A percentile compares a stretch with the other conserved stretches of the same genome.
Conservation (phyloP, 53 echinoderm and acorn worm species). For the Antedon mediterranea region DNA sequence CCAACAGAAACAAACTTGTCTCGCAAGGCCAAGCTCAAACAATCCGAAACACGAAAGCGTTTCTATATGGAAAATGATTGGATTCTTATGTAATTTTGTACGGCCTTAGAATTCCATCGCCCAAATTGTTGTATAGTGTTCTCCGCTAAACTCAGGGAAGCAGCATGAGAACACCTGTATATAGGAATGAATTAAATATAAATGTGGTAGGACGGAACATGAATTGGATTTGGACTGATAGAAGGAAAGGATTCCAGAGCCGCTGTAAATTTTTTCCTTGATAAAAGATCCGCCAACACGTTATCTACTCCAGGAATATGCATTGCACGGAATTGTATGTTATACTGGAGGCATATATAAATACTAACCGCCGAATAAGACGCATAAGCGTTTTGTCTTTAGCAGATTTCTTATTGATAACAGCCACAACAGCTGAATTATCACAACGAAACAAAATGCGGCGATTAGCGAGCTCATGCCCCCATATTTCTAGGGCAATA, state of each 20-base stretch:
- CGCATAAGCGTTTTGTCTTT: conserved; percentile 12
- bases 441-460: conserved; percentile 17
- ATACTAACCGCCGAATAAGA: conserved; percentile 3
- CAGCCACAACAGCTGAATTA: conserved; percentile 28
- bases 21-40: not conserved
- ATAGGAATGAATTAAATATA: not conserved
- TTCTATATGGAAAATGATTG: too few relatives aligned
- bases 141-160: not conserved
- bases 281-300: conserved; percentile 22
- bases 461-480: not conserved
- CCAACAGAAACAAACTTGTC: too few relatives aligned
- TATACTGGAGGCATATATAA: conserved; percentile 12
- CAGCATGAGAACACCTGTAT: not conserved
- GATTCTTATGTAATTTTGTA: too few relatives aligned
- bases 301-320: conserved; percentile 13
- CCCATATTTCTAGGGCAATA: conserved; percentile 19
- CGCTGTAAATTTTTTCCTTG: conserved; percentile 19
- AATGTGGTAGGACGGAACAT: not conserved
- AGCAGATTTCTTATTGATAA: conserved; percentile 24
- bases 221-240: not conserved
- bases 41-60: too few relatives aligned
- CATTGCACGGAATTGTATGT: conserved; percentile 10
- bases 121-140: not conserved
- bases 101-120: too few relatives aligned
- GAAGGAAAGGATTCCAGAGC: not conserved